A percentile compares a stretch with the other conserved stretches of the same genome.
These are phyloP conservation scores for Ianthella basta DNA, from an alignment of 37 sponge, comb jelly and placozoan genomes.

Conservation along the genomic window DNA sequence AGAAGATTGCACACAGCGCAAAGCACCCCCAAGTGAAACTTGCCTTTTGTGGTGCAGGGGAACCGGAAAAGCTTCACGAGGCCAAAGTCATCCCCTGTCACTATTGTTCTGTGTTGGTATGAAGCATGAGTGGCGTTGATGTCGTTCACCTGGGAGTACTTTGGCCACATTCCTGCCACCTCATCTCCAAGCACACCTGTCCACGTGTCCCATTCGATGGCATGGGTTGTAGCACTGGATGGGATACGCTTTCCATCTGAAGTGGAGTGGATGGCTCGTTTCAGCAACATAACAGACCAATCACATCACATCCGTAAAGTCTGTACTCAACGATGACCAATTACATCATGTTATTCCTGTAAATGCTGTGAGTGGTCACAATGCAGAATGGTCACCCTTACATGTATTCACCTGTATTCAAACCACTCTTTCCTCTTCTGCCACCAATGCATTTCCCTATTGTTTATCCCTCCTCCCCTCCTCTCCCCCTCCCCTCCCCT, in stretches of 20 bases:
- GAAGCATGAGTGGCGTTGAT: conserved; percentile 84
- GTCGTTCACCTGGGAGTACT: conserved; percentile 93
- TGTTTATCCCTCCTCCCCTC: too few species aligned
- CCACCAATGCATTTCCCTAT: neutral
- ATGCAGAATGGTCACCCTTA: neutral
- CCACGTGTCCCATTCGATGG: conserved; percentile 84
- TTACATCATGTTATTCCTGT: neutral
- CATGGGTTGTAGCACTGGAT: conserved; percentile 61
- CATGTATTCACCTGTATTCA: neutral
- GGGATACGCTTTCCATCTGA: conserved; percentile 71
- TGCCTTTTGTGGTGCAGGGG: conserved; percentile 85
- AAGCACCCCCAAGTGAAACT: too few species aligned
- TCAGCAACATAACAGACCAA: neutral
- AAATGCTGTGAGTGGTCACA: neutral
- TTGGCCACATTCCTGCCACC: conserved; percentile 93
- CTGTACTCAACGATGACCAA: neutral
- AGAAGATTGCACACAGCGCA: too few species aligned
- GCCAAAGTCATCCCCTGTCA: conserved; percentile 98
- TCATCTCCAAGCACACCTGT: conserved; percentile 87
- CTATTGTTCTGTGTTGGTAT: conserved; percentile 74
- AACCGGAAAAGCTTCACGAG: conserved; percentile 95
- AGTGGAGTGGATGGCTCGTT: neutral
- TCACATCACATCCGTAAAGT: neutral
- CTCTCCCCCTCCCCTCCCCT: neutral
- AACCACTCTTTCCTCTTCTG: neutral